Conservation (phyloP, 2,113 vertebrate species). For the Castor canadensis region DNA sequence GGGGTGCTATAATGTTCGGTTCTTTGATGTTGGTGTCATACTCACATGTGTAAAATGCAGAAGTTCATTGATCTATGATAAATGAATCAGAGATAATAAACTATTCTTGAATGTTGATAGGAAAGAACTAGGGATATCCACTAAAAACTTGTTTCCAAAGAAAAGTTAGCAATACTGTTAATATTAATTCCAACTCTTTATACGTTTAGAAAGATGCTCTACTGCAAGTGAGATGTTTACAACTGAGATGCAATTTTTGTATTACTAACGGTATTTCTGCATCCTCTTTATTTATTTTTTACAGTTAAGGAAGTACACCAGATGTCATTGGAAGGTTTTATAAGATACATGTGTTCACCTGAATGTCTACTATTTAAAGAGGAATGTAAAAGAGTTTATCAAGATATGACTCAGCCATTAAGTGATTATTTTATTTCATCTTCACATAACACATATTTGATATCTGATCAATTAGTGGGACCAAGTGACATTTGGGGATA, state of each 20-base stretch:
- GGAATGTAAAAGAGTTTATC: conserved; percentile 83
- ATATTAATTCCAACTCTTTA: conserved; percentile 44
- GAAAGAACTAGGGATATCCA: neutral
- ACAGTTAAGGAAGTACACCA: conserved; percentile 83
- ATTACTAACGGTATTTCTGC: conserved; percentile 11
- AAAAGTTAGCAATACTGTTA: neutral
- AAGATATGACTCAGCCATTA: conserved; percentile 89
- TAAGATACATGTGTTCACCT: conserved; percentile 87
- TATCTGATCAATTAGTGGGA: conserved; percentile 87
- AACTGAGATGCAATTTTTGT: neutral
- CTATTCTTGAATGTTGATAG: neutral
- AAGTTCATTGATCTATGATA: neutral
- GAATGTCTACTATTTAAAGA: conserved; percentile 86
- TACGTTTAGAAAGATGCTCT: too few species aligned
- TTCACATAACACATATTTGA: conserved; percentile 94
- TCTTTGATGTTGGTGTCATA: neutral
- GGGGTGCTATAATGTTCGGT: neutral
- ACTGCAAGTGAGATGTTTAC: neutral
- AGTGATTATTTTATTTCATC: conserved; percentile 91
- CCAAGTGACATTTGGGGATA: conserved; percentile 86
- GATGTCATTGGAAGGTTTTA: conserved; percentile 91
- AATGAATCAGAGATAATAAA: neutral
- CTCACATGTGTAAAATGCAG: neutral
- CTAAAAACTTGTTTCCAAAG: conserved; percentile 21
- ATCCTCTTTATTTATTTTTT: conserved; percentile 53